phyloP scores from a whole-genome alignment of 2,888 invertebrate genomes.

The Teleiodes luculella region DNA sequence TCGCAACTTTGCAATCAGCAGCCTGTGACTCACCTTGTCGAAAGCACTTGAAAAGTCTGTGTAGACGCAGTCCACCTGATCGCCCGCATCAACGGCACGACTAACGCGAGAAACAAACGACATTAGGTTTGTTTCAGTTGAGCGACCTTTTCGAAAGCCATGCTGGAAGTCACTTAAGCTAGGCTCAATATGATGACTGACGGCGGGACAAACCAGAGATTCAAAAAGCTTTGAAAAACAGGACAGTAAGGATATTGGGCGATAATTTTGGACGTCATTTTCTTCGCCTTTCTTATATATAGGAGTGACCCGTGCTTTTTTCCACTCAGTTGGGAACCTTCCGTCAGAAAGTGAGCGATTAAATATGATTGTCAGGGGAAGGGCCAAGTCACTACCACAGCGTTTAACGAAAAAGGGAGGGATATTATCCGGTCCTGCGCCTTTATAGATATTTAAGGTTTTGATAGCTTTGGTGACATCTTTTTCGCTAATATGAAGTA shows the following conservation, averaged over 20 bases:
- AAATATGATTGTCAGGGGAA: background rate
- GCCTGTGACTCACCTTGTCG: background rate
- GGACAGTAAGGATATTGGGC: background rate
- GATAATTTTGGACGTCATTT: background rate
- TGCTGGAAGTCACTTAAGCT: background rate
- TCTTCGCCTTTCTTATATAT: background rate
- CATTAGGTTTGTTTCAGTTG: background rate
- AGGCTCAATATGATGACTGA: background rate
- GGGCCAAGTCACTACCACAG: background rate
- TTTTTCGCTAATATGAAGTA: background rate
- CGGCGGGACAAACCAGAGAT: background rate
- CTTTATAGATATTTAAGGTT: background rate
- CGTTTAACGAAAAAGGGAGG: slow-evolving; percentile 4
- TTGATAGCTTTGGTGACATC: no score
- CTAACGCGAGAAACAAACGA: background rate
- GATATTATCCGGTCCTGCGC: slow-evolving; percentile 1
- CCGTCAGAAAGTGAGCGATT: background rate
- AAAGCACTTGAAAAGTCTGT: slow-evolving; percentile 1
- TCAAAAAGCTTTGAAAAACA: slow-evolving; percentile 1
- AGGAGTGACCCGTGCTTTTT: background rate
- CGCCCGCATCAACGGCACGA: background rate
- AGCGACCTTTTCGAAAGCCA: background rate
- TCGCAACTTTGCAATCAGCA: background rate
- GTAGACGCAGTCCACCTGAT: background rate
- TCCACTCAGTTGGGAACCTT: background rate